Base-by-base conservation (phyloP, 2,888 invertebrate genomes). In the Catocala sponsa region DNA sequence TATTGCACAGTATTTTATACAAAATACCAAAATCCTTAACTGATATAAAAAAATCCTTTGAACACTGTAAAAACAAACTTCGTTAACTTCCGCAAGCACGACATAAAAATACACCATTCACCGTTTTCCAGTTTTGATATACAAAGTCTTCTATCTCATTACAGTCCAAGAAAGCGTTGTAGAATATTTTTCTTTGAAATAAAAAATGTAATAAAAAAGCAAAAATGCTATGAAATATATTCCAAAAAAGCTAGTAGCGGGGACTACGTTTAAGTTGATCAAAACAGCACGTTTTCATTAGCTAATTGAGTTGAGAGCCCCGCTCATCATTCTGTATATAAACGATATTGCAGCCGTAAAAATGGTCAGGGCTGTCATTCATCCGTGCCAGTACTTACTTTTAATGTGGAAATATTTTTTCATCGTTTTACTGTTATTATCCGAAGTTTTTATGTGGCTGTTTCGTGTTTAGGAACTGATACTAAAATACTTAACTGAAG, bases 271-370 rank as follows among this genome's bases (percentile, higher is more conserved):
- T 79, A 82, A 85, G 85, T 82, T 82, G 80, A 87, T 87, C 86
- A 86, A 82, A 85, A 83, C 83, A 84, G 82, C 81, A 84, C 85
- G 83, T 89, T 91, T 91, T 92, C 92, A 92, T 92, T 91, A 92
- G 86, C 91, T 92, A 92, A 92, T 92, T 91, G 91, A 91, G 88
- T 91, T 89, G 83, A 79, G 72, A 77, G 65, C 73, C 72, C 68
- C 72, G 81, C 80, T 83, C 83, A 81, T 86, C 84, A 79, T 76
- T 54, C 81, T 82, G 82, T 82, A 81, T 83, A 82, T 87, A 87
- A 80, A 84, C 81, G 81, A 77, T 86, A 83, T 81, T 84, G 81
- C 81, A 74, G 74, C 74, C 77, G 75, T 77, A 80, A 81, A 86
- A 86, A 84, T 78, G 48, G 44, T 35, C 68, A 86, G 87, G 85